These are phyloP conservation scores for Odontomachus brunneus DNA, from an alignment of 1,140 invertebrate species.

Conservation along the genomic window DNA sequence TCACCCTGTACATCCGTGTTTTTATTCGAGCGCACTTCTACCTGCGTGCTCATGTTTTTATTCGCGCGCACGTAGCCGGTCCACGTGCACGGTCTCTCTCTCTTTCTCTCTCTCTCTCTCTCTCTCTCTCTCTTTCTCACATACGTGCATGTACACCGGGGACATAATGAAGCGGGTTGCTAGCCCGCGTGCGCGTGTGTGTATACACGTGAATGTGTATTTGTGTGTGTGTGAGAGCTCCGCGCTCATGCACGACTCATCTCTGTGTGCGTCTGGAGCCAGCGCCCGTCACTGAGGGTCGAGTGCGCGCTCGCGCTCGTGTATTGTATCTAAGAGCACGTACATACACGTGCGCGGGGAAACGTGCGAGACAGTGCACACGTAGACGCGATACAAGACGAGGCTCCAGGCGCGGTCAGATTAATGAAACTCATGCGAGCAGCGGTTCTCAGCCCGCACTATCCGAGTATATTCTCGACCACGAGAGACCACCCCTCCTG, in stretches of 20 bases:
- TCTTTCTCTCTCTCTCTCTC: too few species aligned
- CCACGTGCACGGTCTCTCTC: slow-evolving; percentile 44
- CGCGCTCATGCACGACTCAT: too few species aligned
- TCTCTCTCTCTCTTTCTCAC: too few species aligned
- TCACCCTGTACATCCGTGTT: slow-evolving; percentile 53
- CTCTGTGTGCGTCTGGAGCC: not conserved
- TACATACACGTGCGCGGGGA: slow-evolving; percentile 31
- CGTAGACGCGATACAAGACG: slow-evolving; percentile 69
- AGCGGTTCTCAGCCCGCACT: slow-evolving; percentile 72
- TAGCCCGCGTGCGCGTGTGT: slow-evolving; percentile 5
- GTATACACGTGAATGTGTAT: too few species aligned
- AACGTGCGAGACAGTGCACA: slow-evolving; percentile 70
- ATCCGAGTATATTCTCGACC: too few species aligned
- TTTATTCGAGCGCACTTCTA: slow-evolving; percentile 55
- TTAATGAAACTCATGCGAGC: slow-evolving; percentile 79
- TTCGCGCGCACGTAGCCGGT: slow-evolving; percentile 42
- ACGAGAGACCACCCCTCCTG: not conserved
- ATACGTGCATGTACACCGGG: slow-evolving; percentile 37
- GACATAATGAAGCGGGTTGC: slow-evolving; percentile 56
- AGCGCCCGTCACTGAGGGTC: not conserved
- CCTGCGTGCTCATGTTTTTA: slow-evolving; percentile 49
- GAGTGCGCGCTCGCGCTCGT: not conserved
- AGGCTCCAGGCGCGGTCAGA: slow-evolving; percentile 78
- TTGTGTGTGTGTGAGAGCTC: too few species aligned
- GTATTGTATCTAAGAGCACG: not conserved